A percentile compares a stretch with the other conserved stretches of the same genome.
Evolutionary conservation across 2,797 vertebrate species (phyloP).

Genomic region (Perodicticus potto): DNA sequence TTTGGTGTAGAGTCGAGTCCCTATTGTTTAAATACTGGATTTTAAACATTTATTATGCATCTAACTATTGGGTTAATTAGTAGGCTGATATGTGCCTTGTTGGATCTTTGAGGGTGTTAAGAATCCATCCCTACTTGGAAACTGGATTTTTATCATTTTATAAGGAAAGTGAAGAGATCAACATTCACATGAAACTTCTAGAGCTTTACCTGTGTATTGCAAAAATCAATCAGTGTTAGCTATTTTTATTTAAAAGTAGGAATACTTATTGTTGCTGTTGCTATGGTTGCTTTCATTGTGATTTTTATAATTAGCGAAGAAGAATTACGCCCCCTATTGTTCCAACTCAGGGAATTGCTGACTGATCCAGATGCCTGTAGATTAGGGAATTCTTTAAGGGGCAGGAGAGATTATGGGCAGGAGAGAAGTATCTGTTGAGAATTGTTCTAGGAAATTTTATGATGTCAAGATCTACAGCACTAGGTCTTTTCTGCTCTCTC

Average conservation of each 20-base stretch:
- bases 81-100: background rate
- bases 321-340: background rate
- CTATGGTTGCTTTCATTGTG: background rate
- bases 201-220: background rate
- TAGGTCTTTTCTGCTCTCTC: background rate
- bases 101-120: conserved; percentile 25
- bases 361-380: background rate
- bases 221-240: background rate
- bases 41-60: conserved; percentile 9
- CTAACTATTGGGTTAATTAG: background rate
- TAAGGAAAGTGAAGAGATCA: background rate
- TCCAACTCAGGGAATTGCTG: background rate
- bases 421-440: background rate
- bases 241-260: conserved; percentile 33
- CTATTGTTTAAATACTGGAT: background rate
- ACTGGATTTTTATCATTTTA: background rate
- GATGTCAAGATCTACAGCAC: background rate
- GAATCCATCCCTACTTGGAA: conserved; percentile 7
- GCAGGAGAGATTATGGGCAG: background rate
- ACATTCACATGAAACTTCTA: background rate
- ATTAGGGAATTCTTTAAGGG: background rate
- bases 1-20: background rate
- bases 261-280: background rate
- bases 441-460: background rate
- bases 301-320: background rate